A percentile compares a stretch with the other conserved stretches of the same genome.
phyloP scores from a whole-genome alignment of 2,113 vertebrate species.

The Oncorhynchus tshawytscha region DNA sequence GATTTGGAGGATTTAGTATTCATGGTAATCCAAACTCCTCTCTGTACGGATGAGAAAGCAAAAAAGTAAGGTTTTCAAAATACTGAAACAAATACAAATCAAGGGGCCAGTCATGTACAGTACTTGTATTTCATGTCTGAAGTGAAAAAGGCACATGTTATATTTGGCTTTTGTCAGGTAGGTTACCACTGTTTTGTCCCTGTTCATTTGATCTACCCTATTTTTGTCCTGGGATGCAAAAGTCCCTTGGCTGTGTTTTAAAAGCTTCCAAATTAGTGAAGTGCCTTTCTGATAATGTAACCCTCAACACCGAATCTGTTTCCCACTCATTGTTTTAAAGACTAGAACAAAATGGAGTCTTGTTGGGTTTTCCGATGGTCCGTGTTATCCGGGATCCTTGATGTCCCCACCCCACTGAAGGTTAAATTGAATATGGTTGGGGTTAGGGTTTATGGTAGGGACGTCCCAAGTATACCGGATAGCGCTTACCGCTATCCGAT shows the following conservation, averaged over 20 bases:
- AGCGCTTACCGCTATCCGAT: slow-evolving; percentile 20
- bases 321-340: slow-evolving; percentile 36
- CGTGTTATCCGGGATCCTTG: too few species aligned
- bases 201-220: neutral
- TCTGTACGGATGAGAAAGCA: neutral
- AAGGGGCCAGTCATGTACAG: slow-evolving; percentile 20
- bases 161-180: too few species aligned
- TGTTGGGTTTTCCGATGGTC: neutral
- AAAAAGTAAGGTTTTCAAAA: neutral
- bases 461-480: too few species aligned
- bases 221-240: slow-evolving; percentile 4
- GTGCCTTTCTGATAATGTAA: neutral
- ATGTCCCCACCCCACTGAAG: too few species aligned
- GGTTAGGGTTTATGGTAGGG: too few species aligned
- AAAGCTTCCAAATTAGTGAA: slow-evolving; percentile 1
- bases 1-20: neutral
- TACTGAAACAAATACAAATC: neutral
- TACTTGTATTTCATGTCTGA: neutral
- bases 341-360: slow-evolving; percentile 26
- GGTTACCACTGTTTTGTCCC: too few species aligned
- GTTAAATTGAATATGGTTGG: too few species aligned
- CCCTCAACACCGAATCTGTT: slow-evolving; percentile 8
- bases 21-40: neutral
- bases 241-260: slow-evolving; percentile 6
- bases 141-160: too few species aligned